Conservation (phyloP, 2,113 vertebrate genomes). For the Poeciliopsis prolifica region DNA sequence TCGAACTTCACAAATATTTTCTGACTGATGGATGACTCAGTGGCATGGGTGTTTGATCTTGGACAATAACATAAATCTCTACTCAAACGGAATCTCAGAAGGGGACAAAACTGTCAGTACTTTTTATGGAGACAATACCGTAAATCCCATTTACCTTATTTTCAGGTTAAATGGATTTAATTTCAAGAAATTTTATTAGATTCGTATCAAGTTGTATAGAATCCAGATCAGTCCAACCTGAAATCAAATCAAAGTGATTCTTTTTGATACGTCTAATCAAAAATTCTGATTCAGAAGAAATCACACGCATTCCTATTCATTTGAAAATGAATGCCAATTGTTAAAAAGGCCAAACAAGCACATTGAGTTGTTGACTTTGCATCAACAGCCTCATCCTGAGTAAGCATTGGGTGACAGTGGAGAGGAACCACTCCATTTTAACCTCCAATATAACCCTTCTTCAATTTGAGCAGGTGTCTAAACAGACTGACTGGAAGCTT, state of each 20-base stretch:
- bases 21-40: slow-evolving; percentile 30
- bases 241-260: background rate
- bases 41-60: slow-evolving; percentile 5
- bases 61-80: slow-evolving; percentile 16
- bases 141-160: background rate
- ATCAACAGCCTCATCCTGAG: background rate
- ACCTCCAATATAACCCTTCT: background rate
- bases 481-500: background rate
- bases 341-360: background rate
- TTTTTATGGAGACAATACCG: slow-evolving; percentile 4
- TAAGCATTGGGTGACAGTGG: background rate
- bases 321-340: background rate
- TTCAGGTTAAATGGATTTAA: no score
- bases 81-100: slow-evolving; percentile 11
- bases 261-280: background rate
- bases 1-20: slow-evolving; percentile 29
- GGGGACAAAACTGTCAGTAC: slow-evolving; percentile 4
- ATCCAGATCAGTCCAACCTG: background rate
- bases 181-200: background rate
- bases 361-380: background rate
- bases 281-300: background rate
- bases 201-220: background rate
- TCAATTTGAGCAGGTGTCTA: background rate
- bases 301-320: background rate
- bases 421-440: background rate